Base-by-base conservation (phyloP, 2,888 invertebrate genomes). In the Drosophila melanosoma region DNA sequence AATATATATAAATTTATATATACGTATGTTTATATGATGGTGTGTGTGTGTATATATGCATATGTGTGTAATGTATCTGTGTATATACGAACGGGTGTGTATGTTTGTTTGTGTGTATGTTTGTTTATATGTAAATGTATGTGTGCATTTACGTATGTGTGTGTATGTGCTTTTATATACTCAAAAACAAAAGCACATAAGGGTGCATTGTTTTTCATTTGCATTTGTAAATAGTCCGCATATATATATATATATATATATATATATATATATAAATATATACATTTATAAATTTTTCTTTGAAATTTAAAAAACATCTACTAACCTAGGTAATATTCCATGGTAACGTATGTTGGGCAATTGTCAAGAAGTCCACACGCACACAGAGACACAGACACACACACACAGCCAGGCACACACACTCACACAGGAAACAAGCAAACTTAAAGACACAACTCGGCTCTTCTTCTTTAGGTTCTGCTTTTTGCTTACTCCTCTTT, bases 241-340 rank as follows among this genome's bases (percentile, higher is more conserved):
- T 64, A 51, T 60, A 49, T 64, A 32, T 49, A 20, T 63, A 63
- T 23, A 23, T 1, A 23, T 42, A 20, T 63, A 63, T 71, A 62
- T 70, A 68, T 60, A 49, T 64, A 32, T 49, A 20, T 63, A 63
- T 23, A 23, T 1, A 23, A 42, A 20, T 63, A 63, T 71, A 62
- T 70, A 68, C 51, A 78, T 66, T 81, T 71, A 69, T 45, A 72
- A 65, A 5, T 15, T 45, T 45, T 45, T 23, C 8, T 45, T 69
- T 63, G 57, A 60, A 64, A 74, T 74, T 56, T 70, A 26, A 66
- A 32, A 64, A 69, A 69, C 76, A 80, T 76, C 91, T 85, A 91
- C 91, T 83, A 91, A 91, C 91, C 91, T 89, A 91, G 81, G 89
- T 90, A 91, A 83, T 91, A 91, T 88, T 91, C 91, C 88, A 88